Evolutionary conservation across 2,113 vertebrate species (phyloP).

Genomic region (Nyctibius bracteatus): DNA sequence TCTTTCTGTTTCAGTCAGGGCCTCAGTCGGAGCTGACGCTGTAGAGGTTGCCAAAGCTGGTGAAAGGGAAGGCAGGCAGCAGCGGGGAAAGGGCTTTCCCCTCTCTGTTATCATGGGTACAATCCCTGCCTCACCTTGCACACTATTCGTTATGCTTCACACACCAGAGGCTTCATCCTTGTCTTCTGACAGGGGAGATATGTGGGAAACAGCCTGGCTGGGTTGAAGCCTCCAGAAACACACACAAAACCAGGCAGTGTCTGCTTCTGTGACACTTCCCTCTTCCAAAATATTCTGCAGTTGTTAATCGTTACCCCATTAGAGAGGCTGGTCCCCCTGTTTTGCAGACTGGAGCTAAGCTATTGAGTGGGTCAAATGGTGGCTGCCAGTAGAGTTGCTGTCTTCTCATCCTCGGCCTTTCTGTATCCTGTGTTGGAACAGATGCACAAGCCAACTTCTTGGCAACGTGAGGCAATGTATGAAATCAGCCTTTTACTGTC

Average conservation of each 20-base stretch:
- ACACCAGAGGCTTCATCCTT: not conserved
- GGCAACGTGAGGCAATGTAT: not conserved
- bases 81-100: not conserved
- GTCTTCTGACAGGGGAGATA: not conserved
- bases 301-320: not conserved
- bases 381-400: not conserved
- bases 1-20: not conserved
- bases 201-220: not conserved
- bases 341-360: not conserved
- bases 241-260: not conserved
- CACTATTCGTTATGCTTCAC: not conserved
- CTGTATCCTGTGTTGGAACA: not conserved
- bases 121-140: not conserved
- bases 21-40: not conserved
- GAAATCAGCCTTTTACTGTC: not conserved
- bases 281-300: not conserved
- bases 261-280: not conserved
- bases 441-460: not conserved
- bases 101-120: not conserved
- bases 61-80: not conserved
- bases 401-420: not conserved
- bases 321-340: too few relatives aligned
- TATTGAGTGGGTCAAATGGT: not conserved
- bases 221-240: not conserved
- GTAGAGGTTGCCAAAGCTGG: not conserved